These are phyloP conservation scores for Heterohyrax brucei DNA, from an alignment of 2,797 vertebrate species.

Conservation along the genomic window DNA sequence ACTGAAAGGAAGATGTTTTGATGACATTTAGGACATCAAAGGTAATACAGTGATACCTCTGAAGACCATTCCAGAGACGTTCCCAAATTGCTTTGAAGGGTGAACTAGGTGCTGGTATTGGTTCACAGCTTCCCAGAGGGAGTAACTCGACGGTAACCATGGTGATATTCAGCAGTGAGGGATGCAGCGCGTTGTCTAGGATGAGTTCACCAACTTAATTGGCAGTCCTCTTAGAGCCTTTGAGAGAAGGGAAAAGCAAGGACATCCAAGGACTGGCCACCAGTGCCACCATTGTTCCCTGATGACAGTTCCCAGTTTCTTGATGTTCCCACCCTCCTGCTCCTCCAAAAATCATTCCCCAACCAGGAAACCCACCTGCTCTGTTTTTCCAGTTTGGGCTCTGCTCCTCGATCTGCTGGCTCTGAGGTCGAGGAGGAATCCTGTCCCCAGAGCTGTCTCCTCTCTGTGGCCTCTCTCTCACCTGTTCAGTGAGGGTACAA, in stretches of 20 bases:
- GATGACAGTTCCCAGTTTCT: neutral
- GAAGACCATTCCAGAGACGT: too few species aligned
- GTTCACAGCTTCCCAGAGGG: too few species aligned
- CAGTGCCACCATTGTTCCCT: neutral
- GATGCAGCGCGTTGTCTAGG: too few species aligned
- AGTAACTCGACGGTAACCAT: too few species aligned
- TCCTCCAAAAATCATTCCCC: neutral
- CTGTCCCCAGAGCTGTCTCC: neutral
- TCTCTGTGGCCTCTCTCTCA: neutral
- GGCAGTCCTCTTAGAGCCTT: neutral
- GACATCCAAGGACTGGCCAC: accelerated
- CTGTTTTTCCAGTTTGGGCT: neutral
- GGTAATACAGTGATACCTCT: too few species aligned
- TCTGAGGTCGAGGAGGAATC: neutral
- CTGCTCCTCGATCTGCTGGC: neutral
- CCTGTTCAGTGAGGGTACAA: neutral
- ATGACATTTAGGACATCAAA: too few species aligned
- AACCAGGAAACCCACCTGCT: neutral
- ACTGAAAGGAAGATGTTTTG: too few species aligned
- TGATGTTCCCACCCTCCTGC: neutral
- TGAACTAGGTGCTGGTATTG: too few species aligned
- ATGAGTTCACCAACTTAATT: too few species aligned
- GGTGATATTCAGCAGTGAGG: too few species aligned
- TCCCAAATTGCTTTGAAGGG: too few species aligned
- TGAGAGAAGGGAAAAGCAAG: neutral